Evolutionary conservation across 2,888 invertebrate species (phyloP).

Genomic region (Tetranychus piercei): DNA sequence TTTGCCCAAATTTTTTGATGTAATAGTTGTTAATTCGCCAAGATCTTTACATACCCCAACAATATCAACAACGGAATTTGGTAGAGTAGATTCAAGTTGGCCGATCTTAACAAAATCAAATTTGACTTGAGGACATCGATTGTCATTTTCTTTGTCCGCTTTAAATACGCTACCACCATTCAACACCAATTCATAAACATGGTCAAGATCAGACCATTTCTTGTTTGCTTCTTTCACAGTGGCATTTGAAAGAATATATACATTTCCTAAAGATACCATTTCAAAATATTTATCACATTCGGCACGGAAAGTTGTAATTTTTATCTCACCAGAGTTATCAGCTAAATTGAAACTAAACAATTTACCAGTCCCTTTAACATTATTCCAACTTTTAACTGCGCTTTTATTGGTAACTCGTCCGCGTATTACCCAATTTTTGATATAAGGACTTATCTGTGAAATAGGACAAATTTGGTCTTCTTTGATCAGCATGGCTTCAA

Average conservation of each 20-base stretch:
- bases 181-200: slow-evolving; percentile 91
- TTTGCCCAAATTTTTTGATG: slow-evolving; percentile 52
- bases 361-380: slow-evolving; percentile 64
- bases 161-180: slow-evolving; percentile 34
- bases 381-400: slow-evolving; percentile 65
- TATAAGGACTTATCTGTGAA: slow-evolving; percentile 70
- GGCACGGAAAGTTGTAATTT: slow-evolving; percentile 72
- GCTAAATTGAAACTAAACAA: slow-evolving; percentile 78
- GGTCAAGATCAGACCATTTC: slow-evolving; percentile 57
- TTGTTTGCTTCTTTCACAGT: slow-evolving; percentile 83
- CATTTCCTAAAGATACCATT: slow-evolving; percentile 50
- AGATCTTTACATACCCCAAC: slow-evolving; percentile 64
- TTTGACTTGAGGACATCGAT: slow-evolving; percentile 30
- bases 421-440: slow-evolving; percentile 83
- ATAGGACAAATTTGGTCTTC: slow-evolving; percentile 47
- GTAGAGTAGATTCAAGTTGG: slow-evolving; percentile 29
- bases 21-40: slow-evolving; percentile 51
- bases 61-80: slow-evolving; percentile 45
- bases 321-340: slow-evolving; percentile 82
- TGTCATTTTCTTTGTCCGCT: slow-evolving; percentile 35
- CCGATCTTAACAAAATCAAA: slow-evolving; percentile 34
- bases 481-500: background rate
- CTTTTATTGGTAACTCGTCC: slow-evolving; percentile 69
- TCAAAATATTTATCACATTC: slow-evolving; percentile 73
- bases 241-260: slow-evolving; percentile 64